Conservation (phyloP, 2,888 invertebrate genomes). For the Dioctria linearis region DNA sequence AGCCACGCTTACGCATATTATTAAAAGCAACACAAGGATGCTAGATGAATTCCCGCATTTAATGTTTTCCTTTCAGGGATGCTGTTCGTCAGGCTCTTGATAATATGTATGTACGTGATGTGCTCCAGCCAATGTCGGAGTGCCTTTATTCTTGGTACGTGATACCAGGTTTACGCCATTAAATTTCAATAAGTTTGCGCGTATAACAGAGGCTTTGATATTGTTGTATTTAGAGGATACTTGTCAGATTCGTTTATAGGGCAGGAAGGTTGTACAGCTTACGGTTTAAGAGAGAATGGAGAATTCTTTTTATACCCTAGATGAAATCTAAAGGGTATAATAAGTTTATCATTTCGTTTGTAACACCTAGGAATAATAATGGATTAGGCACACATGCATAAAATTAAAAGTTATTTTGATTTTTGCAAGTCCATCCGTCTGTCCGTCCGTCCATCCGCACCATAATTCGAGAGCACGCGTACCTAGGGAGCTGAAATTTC, state of each 20-base stretch:
- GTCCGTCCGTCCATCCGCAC: no score
- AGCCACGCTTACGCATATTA: not conserved
- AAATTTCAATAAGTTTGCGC: conserved; percentile 47
- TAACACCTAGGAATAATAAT: no score
- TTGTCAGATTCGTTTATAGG: conserved; percentile 27
- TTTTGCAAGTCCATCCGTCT: no score
- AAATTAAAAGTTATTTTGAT: no score
- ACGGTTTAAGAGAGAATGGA: conserved; percentile 25
- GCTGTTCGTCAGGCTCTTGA: conserved; percentile 22
- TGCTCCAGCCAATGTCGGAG: conserved; percentile 20
- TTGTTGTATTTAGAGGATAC: conserved; percentile 27
- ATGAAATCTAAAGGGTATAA: no score
- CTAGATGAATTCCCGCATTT: not conserved
- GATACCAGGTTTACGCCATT: conserved; percentile 44
- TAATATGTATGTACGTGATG: not conserved
- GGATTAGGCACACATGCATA: no score
- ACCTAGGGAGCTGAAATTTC: no score
- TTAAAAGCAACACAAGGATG: not conserved
- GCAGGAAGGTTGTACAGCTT: conserved; percentile 19
- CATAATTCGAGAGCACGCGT: no score
- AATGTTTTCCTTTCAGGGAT: not conserved
- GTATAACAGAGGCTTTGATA: conserved; percentile 26
- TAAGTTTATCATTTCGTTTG: no score
- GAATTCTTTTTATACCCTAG: not conserved
- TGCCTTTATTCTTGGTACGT: conserved; percentile 46